Conservation (phyloP, 2,797 vertebrate genomes). For the Masticophis lateralis region DNA sequence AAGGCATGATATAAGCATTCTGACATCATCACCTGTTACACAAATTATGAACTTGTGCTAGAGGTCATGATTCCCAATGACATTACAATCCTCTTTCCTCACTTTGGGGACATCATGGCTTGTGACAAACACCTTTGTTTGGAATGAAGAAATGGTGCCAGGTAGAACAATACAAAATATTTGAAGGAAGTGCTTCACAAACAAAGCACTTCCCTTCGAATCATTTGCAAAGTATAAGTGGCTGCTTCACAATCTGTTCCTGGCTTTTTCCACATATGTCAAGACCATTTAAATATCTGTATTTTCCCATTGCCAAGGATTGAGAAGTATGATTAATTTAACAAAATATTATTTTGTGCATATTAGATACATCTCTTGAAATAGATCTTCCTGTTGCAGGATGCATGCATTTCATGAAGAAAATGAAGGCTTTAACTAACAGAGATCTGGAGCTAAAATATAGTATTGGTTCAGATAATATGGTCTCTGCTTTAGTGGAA, state of each 20-base stretch:
- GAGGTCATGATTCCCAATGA: not conserved
- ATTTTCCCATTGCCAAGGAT: not conserved
- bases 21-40: not conserved
- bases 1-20: not conserved
- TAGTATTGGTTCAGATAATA: not conserved
- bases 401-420: not conserved
- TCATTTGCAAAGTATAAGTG: not conserved
- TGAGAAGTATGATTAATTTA: not conserved
- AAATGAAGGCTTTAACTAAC: not conserved
- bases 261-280: not conserved
- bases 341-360: not conserved
- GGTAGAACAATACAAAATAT: not conserved
- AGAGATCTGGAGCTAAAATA: not conserved
- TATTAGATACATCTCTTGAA: not conserved
- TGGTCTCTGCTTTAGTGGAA: not conserved
- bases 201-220: not conserved
- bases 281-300: not conserved
- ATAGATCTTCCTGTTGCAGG: not conserved
- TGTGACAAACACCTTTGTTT: not conserved
- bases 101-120: not conserved
- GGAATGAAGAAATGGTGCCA: not conserved
- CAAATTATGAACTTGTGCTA: not conserved
- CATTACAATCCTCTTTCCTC: not conserved
- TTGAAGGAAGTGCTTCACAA: not conserved
- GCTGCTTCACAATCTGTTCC: not conserved